These are phyloP conservation scores for Sylvietta virens DNA, from an alignment of 2,113 vertebrate genomes.

Conservation along the genomic window DNA sequence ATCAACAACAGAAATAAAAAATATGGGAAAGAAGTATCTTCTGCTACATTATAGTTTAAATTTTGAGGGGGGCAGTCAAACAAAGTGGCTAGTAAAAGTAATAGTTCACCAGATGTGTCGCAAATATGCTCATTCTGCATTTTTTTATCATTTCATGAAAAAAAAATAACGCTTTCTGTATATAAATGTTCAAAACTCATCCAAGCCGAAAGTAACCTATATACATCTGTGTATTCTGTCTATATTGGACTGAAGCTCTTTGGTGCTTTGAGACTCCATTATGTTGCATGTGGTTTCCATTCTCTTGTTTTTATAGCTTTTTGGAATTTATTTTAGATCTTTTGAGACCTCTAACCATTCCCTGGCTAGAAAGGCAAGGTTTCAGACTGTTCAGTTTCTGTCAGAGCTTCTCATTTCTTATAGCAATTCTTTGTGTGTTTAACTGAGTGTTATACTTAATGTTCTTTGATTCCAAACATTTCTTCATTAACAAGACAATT, in stretches of 20 bases:
- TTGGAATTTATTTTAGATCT: conserved; percentile 63
- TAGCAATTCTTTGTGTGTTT: not conserved
- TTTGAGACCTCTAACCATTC: conserved; percentile 50
- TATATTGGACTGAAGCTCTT: conserved; percentile 18
- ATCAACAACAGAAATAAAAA: not conserved
- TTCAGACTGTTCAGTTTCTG: not conserved
- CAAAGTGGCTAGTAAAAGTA: not conserved
- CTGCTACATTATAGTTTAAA: not conserved
- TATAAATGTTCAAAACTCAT: conserved; percentile 6
- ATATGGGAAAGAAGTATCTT: not conserved
- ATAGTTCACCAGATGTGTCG: not conserved
- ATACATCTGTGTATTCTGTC: not conserved
- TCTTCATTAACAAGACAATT: not conserved
- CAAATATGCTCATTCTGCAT: not conserved
- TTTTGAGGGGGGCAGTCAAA: not conserved
- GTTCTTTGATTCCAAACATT: conserved; percentile 33
- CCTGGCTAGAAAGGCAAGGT: conserved; percentile 17
- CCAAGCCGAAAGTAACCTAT: conserved; percentile 2
- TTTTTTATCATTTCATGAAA: not conserved
- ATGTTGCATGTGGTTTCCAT: conserved; percentile 68
- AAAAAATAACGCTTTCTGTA: not conserved
- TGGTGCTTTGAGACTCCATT: conserved; percentile 45
- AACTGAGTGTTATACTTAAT: not conserved
- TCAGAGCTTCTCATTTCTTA: conserved; percentile 19
- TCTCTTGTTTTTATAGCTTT: conserved; percentile 62